Conservation (phyloP, 2,113 vertebrate genomes). For the Prunella himalayana region DNA sequence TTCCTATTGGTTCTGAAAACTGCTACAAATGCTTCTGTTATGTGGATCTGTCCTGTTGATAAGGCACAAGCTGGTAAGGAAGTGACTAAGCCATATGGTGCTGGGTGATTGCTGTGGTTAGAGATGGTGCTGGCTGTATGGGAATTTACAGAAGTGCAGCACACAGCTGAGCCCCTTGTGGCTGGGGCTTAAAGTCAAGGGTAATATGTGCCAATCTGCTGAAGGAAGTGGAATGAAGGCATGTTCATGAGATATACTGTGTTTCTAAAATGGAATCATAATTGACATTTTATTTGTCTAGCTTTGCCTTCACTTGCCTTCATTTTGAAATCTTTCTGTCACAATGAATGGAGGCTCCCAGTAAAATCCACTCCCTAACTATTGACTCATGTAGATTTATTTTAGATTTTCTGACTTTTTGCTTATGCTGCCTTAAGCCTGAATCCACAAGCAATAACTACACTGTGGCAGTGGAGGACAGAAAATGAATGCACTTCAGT, state of each 20-base stretch:
- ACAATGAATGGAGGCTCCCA: neutral
- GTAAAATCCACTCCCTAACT: neutral
- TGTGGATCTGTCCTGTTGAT: neutral
- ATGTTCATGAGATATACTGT: neutral
- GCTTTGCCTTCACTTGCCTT: neutral
- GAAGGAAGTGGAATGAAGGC: neutral
- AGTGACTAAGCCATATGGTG: neutral
- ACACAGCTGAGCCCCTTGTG: neutral
- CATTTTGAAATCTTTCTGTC: neutral
- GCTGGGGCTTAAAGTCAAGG: neutral
- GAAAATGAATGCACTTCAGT: neutral
- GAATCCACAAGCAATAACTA: neutral
- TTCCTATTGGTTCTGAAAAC: neutral
- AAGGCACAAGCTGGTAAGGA: neutral
- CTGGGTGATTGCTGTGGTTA: neutral
- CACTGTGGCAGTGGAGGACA: fast-evolving
- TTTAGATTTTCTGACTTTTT: neutral
- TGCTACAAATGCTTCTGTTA: neutral
- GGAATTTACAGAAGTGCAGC: neutral
- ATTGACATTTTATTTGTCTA: neutral
- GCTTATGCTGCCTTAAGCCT: neutral
- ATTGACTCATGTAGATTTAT: neutral
- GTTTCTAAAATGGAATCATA: neutral
- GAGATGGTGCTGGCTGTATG: neutral
- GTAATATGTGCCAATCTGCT: neutral